Conservation (phyloP, 2,888 invertebrate genomes). For the Leptinotarsa haldemani region DNA sequence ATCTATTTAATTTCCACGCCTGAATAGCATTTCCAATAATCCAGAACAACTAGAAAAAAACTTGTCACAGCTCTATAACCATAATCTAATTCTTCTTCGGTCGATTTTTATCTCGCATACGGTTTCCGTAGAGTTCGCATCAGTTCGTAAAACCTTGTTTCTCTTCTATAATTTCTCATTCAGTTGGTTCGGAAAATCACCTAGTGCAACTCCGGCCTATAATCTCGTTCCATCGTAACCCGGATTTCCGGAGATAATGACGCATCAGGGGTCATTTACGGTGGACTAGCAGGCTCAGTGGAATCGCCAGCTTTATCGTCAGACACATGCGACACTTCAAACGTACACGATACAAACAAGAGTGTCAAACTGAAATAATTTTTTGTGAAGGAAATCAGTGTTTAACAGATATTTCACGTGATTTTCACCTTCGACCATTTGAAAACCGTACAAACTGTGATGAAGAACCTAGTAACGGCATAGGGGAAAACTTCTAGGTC, state of each 20-base stretch:
- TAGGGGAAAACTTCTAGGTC: too few relatives aligned
- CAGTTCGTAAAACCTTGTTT: not conserved
- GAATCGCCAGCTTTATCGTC: not conserved
- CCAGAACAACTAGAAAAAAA: too few relatives aligned
- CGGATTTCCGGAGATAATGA: constrained; percentile 24
- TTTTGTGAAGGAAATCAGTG: too few relatives aligned
- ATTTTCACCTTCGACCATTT: too few relatives aligned
- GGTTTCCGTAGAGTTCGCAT: not conserved
- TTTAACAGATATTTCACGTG: too few relatives aligned
- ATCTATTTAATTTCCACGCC: too few relatives aligned
- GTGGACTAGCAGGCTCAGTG: not conserved
- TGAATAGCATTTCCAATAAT: too few relatives aligned
- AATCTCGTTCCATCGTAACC: constrained; percentile 13
- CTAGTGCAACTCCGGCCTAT: constrained; percentile 15
- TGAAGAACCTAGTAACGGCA: too few relatives aligned
- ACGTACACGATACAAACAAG: too few relatives aligned
- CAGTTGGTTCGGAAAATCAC: constrained; percentile 9
- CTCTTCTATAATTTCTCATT: constrained; percentile 17
- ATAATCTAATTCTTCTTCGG: not conserved
- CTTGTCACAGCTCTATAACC: not conserved
- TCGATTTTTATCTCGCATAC: not conserved
- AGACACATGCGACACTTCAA: not conserved
- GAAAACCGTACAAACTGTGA: too few relatives aligned
- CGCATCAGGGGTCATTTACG: constrained; percentile 23
- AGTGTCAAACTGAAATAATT: too few relatives aligned